Evolutionary conservation across 2,888 invertebrate species (phyloP).

Genomic region (Tortrix viridana): DNA sequence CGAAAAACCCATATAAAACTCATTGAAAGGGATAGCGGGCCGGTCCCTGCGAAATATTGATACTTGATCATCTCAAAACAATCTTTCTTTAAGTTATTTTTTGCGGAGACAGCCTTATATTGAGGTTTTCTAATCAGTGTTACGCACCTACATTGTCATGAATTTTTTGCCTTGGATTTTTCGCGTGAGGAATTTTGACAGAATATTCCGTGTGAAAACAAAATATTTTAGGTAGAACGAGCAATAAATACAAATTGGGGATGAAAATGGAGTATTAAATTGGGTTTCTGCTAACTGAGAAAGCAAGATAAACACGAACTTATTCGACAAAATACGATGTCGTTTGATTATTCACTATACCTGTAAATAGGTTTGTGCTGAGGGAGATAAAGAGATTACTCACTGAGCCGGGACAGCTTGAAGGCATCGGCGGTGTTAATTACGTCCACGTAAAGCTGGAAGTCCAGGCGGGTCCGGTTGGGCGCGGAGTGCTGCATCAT

Average conservation of each 20-base stretch:
- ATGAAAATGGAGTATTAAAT: too few species aligned
- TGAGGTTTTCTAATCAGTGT: slow-evolving; percentile 33
- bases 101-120: slow-evolving; percentile 21
- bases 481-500: slow-evolving; percentile 91
- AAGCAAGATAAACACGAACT: too few species aligned
- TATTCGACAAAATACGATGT: too few species aligned
- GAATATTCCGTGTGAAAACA: slow-evolving; percentile 1
- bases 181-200: slow-evolving; percentile 14
- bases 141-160: slow-evolving; percentile 29
- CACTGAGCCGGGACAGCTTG: slow-evolving; percentile 94
- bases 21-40: too few species aligned
- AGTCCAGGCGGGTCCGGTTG: slow-evolving; percentile 89
- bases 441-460: slow-evolving; percentile 93
- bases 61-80: slow-evolving; percentile 8
- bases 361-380: not conserved
- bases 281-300: too few species aligned
- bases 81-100: slow-evolving; percentile 13
- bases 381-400: slow-evolving; percentile 74
- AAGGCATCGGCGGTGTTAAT: slow-evolving; percentile 96
- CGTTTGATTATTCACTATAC: too few species aligned
- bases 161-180: slow-evolving; percentile 27
- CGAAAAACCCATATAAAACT: too few species aligned
- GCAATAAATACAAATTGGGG: too few species aligned
- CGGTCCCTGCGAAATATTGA: too few species aligned
- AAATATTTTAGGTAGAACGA: too few species aligned